Percentiles rank a stretch among this genome's conserved stretches.
These are phyloP conservation scores for Drosophila macrospina DNA, from an alignment of 2,888 invertebrate genomes.

Conservation along the genomic window DNA sequence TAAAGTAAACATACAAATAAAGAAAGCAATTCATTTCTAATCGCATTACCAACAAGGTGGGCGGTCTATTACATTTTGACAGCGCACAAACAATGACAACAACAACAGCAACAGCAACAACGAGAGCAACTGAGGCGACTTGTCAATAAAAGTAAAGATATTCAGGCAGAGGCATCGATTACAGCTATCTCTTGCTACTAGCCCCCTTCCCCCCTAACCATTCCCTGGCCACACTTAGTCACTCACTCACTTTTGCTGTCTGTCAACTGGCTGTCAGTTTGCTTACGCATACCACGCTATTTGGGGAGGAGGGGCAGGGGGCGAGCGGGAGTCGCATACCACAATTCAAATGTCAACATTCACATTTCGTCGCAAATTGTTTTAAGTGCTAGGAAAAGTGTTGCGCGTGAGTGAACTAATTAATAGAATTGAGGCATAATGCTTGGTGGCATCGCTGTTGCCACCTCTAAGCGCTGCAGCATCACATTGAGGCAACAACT, in stretches of 20 bases:
- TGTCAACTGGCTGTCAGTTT: slow-evolving; percentile 68
- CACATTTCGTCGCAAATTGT: slow-evolving; percentile 59
- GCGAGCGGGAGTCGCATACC: neutral
- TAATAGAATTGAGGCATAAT: slow-evolving; percentile 50
- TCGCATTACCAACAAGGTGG: slow-evolving; percentile 40
- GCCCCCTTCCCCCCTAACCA: neutral
- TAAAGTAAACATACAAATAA: too few species aligned
- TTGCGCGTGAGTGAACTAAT: slow-evolving; percentile 61
- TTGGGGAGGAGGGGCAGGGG: neutral
- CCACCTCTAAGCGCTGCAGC: slow-evolving; percentile 11
- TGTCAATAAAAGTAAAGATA: slow-evolving; percentile 20
- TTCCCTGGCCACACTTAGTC: slow-evolving; percentile 9
- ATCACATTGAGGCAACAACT: neutral
- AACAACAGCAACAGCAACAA: slow-evolving; percentile 19
- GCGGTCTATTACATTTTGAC: slow-evolving; percentile 29
- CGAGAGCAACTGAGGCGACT: slow-evolving; percentile 14
- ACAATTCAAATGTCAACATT: slow-evolving; percentile 37
- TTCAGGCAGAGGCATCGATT: slow-evolving; percentile 44
- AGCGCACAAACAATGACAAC: slow-evolving; percentile 22
- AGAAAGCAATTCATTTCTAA: slow-evolving; percentile 27
- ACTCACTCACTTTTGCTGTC: slow-evolving; percentile 15
- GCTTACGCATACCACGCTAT: slow-evolving; percentile 44
- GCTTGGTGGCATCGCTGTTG: slow-evolving; percentile 1
- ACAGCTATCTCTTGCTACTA: slow-evolving; percentile 9
- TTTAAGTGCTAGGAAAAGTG: slow-evolving; percentile 71